phyloP scores from a whole-genome alignment of 1,140 invertebrate genomes.

The Temnothorax curvispinosus region DNA sequence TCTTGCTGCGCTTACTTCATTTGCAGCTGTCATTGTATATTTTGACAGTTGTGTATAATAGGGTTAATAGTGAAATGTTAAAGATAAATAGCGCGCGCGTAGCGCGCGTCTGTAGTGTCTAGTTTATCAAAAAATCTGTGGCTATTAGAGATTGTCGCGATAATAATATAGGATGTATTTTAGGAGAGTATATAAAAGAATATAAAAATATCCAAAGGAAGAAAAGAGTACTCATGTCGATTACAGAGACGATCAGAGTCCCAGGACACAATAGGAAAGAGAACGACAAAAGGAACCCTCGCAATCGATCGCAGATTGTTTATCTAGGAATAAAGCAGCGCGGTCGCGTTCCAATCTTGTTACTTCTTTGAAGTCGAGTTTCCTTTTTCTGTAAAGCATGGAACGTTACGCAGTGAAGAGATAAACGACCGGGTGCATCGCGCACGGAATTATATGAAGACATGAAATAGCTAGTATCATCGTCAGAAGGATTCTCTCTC shows the following conservation, averaged over 20 bases:
- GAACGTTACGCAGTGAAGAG: neutral
- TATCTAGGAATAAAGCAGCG: constrained; percentile 24
- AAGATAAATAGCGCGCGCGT: no score
- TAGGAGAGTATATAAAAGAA: constrained; percentile 2
- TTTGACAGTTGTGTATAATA: no score
- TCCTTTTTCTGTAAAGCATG: neutral
- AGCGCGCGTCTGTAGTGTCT: no score
- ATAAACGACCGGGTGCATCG: neutral
- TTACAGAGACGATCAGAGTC: constrained; percentile 14
- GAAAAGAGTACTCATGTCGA: constrained; percentile 16
- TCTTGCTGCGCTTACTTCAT: no score
- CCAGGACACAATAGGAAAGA: constrained; percentile 11
- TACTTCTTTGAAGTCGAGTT: constrained; percentile 22
- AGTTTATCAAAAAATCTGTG: neutral
- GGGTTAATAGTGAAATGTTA: no score
- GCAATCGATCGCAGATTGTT: constrained; percentile 33
- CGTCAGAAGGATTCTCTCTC: neutral
- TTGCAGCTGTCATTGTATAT: no score
- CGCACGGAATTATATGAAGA: neutral
- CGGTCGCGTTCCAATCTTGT: neutral
- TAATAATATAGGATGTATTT: neutral
- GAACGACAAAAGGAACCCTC: neutral
- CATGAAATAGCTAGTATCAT: neutral
- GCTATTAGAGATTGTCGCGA: neutral
- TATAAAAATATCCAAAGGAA: constrained; percentile 4